phyloP scores from a whole-genome alignment of 2,888 invertebrate species.

The Cremastobaeus sp. region DNA sequence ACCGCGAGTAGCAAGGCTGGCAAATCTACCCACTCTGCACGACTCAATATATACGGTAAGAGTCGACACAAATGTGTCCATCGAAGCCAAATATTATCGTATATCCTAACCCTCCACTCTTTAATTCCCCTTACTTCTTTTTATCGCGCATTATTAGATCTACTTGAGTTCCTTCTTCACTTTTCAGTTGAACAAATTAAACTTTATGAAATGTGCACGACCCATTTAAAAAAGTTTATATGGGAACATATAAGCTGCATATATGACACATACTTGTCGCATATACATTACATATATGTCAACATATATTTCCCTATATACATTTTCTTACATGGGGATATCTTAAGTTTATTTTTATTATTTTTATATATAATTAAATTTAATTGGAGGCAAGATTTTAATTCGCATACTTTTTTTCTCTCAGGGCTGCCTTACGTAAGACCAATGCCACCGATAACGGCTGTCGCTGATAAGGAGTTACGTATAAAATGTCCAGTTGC shows the following conservation, averaged over 20 bases:
- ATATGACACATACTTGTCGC: too few species aligned
- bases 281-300: too few species aligned
- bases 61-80: conserved; percentile 36
- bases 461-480: conserved; percentile 79
- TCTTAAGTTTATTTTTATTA: neutral
- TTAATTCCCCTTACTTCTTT: neutral
- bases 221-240: too few species aligned
- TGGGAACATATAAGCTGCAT: too few species aligned
- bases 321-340: neutral
- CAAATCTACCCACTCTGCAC: conserved; percentile 78
- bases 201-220: too few species aligned
- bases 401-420: conserved; percentile 56
- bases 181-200: too few species aligned
- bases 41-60: conserved; percentile 81
- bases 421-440: conserved; percentile 78
- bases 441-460: conserved; percentile 77
- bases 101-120: too few species aligned
- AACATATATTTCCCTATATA: neutral
- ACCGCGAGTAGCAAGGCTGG: conserved; percentile 80
- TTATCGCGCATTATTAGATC: too few species aligned
- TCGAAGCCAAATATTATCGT: conserved; percentile 31
- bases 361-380: neutral
- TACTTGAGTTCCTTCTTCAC: too few species aligned
- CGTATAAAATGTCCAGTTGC: conserved; percentile 80
- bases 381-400: too few species aligned